These are phyloP conservation scores for Galerucella nymphaeae DNA, from an alignment of 2,888 invertebrate genomes.

Conservation along the genomic window DNA sequence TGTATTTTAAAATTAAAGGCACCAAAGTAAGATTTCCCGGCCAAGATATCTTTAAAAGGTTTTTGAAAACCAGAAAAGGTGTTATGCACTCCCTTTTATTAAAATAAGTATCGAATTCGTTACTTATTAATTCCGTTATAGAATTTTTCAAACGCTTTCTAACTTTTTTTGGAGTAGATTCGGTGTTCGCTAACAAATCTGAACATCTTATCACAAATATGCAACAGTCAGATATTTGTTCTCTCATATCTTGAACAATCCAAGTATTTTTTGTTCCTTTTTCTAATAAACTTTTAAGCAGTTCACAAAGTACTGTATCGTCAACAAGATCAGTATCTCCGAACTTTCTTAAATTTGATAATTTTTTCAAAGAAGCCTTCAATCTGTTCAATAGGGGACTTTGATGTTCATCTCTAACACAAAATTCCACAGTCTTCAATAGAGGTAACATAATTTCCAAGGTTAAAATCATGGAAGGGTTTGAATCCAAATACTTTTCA, in stretches of 20 bases:
- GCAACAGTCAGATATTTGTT: slow-evolving; percentile 73
- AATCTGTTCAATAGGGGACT: slow-evolving; percentile 74
- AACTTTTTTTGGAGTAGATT: slow-evolving; percentile 62
- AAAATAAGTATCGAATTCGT: slow-evolving; percentile 71
- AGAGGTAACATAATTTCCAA: slow-evolving; percentile 78
- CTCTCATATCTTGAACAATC: slow-evolving; percentile 74
- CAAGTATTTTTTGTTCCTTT: slow-evolving; percentile 74
- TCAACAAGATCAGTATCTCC: slow-evolving; percentile 69
- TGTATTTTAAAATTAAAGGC: slow-evolving; percentile 69
- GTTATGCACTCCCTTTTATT: slow-evolving; percentile 73
- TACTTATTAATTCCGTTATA: slow-evolving; percentile 67
- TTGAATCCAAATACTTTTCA: slow-evolving; percentile 78
- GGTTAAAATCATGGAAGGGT: slow-evolving; percentile 75
- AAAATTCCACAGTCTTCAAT: slow-evolving; percentile 75
- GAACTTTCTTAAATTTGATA: slow-evolving; percentile 73
- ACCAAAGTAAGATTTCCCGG: slow-evolving; percentile 72
- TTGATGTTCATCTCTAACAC: slow-evolving; percentile 76
- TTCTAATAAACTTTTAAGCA: slow-evolving; percentile 70
- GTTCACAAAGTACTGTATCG: slow-evolving; percentile 67
- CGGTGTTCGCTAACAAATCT: slow-evolving; percentile 64
- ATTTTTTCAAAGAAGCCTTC: slow-evolving; percentile 71
- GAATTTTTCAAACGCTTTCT: slow-evolving; percentile 61
- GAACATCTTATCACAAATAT: slow-evolving; percentile 74
- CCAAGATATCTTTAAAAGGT: slow-evolving; percentile 75
- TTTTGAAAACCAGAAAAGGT: slow-evolving; percentile 75